Base-by-base conservation (phyloP, 2,888 invertebrate genomes). In the Diabrotica balteata region DNA sequence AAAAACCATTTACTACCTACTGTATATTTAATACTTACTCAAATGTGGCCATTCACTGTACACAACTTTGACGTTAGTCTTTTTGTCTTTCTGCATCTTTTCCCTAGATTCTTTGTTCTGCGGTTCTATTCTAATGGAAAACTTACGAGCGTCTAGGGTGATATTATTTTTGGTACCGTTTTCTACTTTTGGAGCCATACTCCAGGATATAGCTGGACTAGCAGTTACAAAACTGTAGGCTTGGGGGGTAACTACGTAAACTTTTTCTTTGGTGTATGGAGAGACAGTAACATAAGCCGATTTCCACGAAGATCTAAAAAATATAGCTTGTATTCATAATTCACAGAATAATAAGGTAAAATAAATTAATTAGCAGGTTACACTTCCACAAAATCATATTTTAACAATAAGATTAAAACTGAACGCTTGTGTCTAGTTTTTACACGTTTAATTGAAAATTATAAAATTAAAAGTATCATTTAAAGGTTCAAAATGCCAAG, bases 201-300 rank as follows among this genome's bases (percentile, higher is more conserved):
- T 80, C 78, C 79, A 80, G 47, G 78, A 78, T 8, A 78, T 78
- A 3, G 79, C 76, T 10, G 76, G 79, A 22, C 77, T 78, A 51
- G 75, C 76, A 42, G 76, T 78, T 43, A 65, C 70, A 58, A 84
- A 85, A 72, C 80, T 83, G 85, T 86, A 86, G 17, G 91, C 88
- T 78, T 91, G 90, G 0, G 94, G 93, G 5, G 94, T 94, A 0
- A 94, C 93, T 1, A 94, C 92, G 75, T 93, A 93, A 0, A 94
- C 88, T 80, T 91, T 92, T 84, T 94, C 94, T 77, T 91, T 90
- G 6, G 92, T 92, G 67, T 90, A 83, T n/a, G 93, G 90, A 9
- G 92, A 91, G 79, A 92, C 90, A 17, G 91, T 89, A 1, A 92
- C 88, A 79, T 90, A 88, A 71, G 90, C 86, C 77, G 87, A 86